Conservation (phyloP, 2,888 invertebrate species). For the Phortica okadai region DNA sequence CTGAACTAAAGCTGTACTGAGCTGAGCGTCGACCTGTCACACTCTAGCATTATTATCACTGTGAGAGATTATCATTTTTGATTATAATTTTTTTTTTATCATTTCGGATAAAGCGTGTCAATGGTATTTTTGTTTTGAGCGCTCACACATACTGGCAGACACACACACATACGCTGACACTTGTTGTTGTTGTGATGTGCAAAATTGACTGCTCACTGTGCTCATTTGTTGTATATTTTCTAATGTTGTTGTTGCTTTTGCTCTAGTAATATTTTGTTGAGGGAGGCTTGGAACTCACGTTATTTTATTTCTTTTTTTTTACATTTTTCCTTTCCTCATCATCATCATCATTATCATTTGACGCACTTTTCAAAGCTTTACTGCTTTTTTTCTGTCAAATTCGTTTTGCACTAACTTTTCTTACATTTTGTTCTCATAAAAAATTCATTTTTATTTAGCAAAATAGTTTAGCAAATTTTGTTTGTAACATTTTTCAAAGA, state of each 20-base stretch:
- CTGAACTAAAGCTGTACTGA: background rate
- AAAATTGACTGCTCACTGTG: background rate
- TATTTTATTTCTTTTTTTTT: background rate
- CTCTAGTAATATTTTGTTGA: background rate
- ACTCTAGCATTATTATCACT: background rate
- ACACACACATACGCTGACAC: constrained; percentile 10
- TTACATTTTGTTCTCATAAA: too few species aligned
- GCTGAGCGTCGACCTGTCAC: background rate
- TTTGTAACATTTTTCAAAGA: too few species aligned
- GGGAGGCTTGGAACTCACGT: background rate
- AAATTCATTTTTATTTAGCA: background rate
- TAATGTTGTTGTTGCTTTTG: constrained; percentile 2
- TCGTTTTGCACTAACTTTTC: too few species aligned
- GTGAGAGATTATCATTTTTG: background rate
- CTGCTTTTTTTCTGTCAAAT: background rate
- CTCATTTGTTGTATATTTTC: background rate
- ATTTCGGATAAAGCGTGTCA: constrained; percentile 29
- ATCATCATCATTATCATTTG: background rate
- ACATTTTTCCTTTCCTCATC: background rate
- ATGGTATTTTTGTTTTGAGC: constrained; percentile 17
- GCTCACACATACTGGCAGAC: background rate
- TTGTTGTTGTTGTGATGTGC: background rate
- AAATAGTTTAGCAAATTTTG: background rate
- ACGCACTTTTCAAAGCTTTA: background rate
- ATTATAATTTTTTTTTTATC: constrained; percentile 1